Evolutionary conservation across 2,888 invertebrate genomes (phyloP).

Genomic region (Acrobasis repandana): DNA sequence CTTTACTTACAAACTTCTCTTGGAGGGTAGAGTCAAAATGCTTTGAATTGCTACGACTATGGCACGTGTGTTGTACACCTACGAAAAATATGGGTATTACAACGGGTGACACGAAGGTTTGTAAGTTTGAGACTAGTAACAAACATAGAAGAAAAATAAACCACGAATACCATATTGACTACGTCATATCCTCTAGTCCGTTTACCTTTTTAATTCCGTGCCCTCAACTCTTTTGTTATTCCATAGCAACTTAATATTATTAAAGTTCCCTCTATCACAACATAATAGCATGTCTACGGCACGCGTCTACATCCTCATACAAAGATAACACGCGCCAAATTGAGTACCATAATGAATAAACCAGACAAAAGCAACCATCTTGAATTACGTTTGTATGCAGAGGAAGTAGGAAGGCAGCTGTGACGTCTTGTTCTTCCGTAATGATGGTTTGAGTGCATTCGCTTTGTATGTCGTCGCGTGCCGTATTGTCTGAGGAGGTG

Average conservation of each 20-base stretch:
- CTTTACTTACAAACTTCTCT: too few species aligned
- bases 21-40: background rate
- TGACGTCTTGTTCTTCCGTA: constrained; percentile 73
- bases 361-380: constrained; percentile 68
- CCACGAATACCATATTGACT: too few species aligned
- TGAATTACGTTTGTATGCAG: constrained; percentile 77
- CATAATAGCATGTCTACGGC: constrained; percentile 25
- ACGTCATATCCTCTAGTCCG: too few species aligned
- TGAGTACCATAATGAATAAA: constrained; percentile 76
- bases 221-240: background rate
- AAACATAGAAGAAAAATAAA: too few species aligned
- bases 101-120: too few species aligned
- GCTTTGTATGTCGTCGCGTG: constrained; percentile 79
- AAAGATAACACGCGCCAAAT: constrained; percentile 81
- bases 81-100: too few species aligned
- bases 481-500: constrained; percentile 72
- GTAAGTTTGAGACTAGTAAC: too few species aligned
- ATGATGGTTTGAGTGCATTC: constrained; percentile 78
- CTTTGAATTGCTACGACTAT: too few species aligned
- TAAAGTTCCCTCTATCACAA: constrained; percentile 18
- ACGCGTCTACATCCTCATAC: constrained; percentile 37
- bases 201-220: too few species aligned
- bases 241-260: constrained; percentile 16
- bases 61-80: too few species aligned
- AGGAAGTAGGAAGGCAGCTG: constrained; percentile 82